These are phyloP conservation scores for Stegastes partitus DNA, from an alignment of 2,113 vertebrate genomes.

Conservation along the genomic window DNA sequence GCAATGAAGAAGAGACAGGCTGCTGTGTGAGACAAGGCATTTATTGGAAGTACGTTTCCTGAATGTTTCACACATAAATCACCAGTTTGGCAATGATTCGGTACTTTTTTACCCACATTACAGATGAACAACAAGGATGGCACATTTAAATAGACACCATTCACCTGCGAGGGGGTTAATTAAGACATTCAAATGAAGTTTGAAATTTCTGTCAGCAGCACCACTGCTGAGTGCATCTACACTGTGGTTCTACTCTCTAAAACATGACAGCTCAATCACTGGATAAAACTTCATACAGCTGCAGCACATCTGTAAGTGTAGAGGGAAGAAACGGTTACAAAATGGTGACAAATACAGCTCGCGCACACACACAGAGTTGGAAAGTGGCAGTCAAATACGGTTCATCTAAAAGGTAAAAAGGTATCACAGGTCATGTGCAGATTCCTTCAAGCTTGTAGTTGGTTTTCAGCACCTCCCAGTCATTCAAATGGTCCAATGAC, in stretches of 20 bases:
- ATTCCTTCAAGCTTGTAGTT: conserved; percentile 23
- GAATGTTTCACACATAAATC: conserved; percentile 50
- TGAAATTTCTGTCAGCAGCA: conserved; percentile 18
- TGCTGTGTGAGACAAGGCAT: conserved; percentile 54
- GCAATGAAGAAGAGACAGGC: conserved; percentile 32
- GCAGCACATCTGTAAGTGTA: conserved; percentile 14
- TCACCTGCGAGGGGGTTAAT: conserved; percentile 25
- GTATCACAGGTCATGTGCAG: conserved; percentile 53
- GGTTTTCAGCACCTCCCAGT: conserved; percentile 12
- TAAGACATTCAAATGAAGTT: conserved; percentile 19
- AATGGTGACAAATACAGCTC: conserved; percentile 30
- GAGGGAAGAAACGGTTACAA: conserved; percentile 29
- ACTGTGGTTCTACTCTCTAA: conserved; percentile 47
- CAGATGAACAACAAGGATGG: conserved; percentile 48
- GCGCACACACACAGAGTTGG: conserved; percentile 31
- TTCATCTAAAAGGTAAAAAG: conserved; percentile 64
- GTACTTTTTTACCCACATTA: conserved; percentile 23
- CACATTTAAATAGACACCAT: conserved; percentile 63
- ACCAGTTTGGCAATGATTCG: conserved; percentile 39
- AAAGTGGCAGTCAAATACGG: conserved; percentile 38
- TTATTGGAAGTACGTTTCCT: conserved; percentile 60
- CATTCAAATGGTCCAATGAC: conserved; percentile 20
- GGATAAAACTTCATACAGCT: conserved; percentile 22
- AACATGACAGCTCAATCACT: conserved; percentile 37
- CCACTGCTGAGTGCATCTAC: conserved; percentile 11